Evolutionary conservation across 2,888 invertebrate species (phyloP).

Genomic region (Hetaerina titia): DNA sequence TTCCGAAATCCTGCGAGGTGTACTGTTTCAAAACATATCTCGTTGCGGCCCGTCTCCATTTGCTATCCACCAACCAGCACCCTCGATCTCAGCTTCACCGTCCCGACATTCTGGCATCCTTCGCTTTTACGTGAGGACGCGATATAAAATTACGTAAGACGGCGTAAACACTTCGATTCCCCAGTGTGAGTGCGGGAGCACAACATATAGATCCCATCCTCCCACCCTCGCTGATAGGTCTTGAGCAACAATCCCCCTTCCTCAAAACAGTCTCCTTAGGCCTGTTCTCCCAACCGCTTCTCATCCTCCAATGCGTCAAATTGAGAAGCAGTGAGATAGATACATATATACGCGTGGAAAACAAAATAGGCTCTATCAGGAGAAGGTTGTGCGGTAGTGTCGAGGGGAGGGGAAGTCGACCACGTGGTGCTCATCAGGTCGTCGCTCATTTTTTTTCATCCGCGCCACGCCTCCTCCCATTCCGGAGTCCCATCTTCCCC

Average conservation of each 20-base stretch:
- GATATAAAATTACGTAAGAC: background rate
- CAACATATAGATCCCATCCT: background rate
- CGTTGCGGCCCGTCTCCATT: constrained; percentile 5
- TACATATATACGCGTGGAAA: background rate
- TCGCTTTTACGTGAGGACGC: background rate
- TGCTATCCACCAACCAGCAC: background rate
- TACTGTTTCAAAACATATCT: background rate
- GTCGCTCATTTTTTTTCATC: no score
- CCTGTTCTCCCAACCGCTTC: background rate
- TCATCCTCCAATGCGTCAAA: no score
- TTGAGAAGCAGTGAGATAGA: no score
- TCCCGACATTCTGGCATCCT: background rate
- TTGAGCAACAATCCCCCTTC: constrained; percentile 5
- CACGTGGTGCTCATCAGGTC: constrained; percentile 77
- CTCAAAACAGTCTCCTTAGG: background rate
- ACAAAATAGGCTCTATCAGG: background rate
- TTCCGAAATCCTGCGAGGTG: background rate
- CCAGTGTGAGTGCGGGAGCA: background rate
- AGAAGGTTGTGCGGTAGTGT: background rate
- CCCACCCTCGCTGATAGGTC: background rate
- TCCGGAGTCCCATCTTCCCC: background rate
- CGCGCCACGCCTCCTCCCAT: background rate
- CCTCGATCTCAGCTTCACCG: background rate
- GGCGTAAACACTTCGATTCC: background rate
- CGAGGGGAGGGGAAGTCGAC: constrained; percentile 77